Evolutionary conservation across 2,888 invertebrate genomes (phyloP).

Genomic region (Ellobium chinense): DNA sequence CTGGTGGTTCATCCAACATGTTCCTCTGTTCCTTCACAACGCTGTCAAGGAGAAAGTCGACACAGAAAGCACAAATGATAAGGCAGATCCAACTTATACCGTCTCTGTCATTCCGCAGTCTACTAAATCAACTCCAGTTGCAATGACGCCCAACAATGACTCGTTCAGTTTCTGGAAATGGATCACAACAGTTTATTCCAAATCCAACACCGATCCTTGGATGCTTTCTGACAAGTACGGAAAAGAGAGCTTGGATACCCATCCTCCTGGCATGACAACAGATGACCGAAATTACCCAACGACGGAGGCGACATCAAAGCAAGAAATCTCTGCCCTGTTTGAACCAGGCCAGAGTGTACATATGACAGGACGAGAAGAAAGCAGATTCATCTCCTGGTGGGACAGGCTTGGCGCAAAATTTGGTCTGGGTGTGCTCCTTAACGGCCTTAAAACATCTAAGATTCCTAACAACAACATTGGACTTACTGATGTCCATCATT

Average conservation of each 20-base stretch:
- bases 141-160: neutral
- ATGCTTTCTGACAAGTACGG: neutral
- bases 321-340: too few relatives aligned
- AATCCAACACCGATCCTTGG: neutral
- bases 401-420: neutral
- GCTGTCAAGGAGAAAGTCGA: neutral
- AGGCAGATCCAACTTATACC: neutral
- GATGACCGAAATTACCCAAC: too few relatives aligned
- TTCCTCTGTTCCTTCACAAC: constrained; percentile 22
- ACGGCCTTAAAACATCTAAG: too few relatives aligned
- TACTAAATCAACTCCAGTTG: neutral
- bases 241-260: neutral
- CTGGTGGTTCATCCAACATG: constrained; percentile 30
- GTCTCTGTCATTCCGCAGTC: neutral
- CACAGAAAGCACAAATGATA: neutral
- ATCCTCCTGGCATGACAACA: neutral
- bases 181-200: neutral
- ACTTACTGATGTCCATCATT: too few relatives aligned
- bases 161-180: constrained; percentile 22
- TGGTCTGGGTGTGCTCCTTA: too few relatives aligned
- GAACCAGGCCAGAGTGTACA: too few relatives aligned
- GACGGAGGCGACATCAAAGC: neutral
- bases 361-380: neutral
- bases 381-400: neutral
- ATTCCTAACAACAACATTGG: too few relatives aligned